Conservation (phyloP, 2,888 invertebrate genomes). For the Silvanus unidentatus region DNA sequence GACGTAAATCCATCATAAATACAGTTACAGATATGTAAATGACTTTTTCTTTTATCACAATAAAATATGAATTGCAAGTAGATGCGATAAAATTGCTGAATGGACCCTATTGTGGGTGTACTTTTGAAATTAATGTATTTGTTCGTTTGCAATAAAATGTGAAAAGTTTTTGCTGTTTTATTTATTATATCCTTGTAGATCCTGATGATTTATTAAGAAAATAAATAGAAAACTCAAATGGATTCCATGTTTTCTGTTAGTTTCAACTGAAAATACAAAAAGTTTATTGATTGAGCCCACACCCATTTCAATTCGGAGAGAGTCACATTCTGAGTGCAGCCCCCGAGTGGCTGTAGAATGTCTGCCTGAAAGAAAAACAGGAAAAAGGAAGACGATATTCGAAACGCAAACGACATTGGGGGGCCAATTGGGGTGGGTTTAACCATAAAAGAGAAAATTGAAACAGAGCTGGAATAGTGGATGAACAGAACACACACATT, state of each 20-base stretch:
- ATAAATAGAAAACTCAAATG: too few relatives aligned
- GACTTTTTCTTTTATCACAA: too few relatives aligned
- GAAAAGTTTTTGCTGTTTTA: too few relatives aligned
- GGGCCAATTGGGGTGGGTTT: slow-evolving; percentile 15
- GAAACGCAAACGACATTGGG: slow-evolving; percentile 33
- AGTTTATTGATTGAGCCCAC: slow-evolving; percentile 19
- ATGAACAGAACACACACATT: slow-evolving; percentile 5
- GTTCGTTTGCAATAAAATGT: too few relatives aligned
- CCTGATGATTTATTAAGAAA: too few relatives aligned
- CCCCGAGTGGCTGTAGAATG: slow-evolving; percentile 24
- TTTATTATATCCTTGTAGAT: too few relatives aligned
- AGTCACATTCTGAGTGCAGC: slow-evolving; percentile 29
- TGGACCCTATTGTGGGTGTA: too few relatives aligned
- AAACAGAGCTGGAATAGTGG: slow-evolving; percentile 29
- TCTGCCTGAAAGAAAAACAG: slow-evolving; percentile 29
- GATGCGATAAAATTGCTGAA: too few relatives aligned
- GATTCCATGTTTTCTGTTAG: too few relatives aligned
- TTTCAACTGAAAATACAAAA: background rate
- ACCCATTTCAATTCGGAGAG: slow-evolving; percentile 6
- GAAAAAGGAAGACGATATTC: slow-evolving; percentile 29
- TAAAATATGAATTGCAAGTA: too few relatives aligned
- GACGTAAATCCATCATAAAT: slow-evolving; percentile 15
- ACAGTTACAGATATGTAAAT: slow-evolving; percentile 8
- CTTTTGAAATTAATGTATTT: too few relatives aligned
- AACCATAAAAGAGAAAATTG: slow-evolving; percentile 36